Evolutionary conservation across 2,113 vertebrate species (phyloP).

Genomic region (Ailurus styani): DNA sequence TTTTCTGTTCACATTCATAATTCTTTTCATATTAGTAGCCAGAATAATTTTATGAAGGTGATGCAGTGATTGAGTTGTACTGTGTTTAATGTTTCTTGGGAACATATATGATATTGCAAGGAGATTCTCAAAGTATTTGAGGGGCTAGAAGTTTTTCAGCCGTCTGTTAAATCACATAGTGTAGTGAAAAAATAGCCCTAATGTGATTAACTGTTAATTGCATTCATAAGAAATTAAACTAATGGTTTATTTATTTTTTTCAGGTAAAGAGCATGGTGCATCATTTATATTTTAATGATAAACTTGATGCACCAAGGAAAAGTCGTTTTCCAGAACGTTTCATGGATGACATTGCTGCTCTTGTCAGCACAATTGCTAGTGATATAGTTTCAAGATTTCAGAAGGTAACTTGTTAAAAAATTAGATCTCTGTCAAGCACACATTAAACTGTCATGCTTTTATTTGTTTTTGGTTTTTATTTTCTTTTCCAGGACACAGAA

Average conservation of each 20-base stretch:
- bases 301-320: conserved; percentile 93
- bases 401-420: conserved; percentile 85
- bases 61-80: neutral
- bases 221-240: neutral
- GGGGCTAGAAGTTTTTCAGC: neutral
- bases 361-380: conserved; percentile 96
- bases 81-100: neutral
- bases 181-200: neutral
- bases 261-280: conserved; percentile 99
- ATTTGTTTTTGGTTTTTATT: conserved; percentile 15
- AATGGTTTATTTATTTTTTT: conserved; percentile 52
- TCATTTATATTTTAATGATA: conserved; percentile 96
- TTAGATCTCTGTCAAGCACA: neutral
- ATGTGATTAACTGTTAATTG: neutral
- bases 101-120: neutral
- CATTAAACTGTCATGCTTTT: neutral
- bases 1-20: neutral
- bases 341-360: conserved; percentile 96
- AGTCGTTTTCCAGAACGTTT: conserved; percentile 98
- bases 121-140: neutral
- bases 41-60: neutral
- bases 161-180: neutral
- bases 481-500: conserved; percentile 89
- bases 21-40: neutral
- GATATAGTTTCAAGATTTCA: conserved; percentile 97